Evolutionary conservation across 2,113 vertebrate species (phyloP).

Genomic region (Forbesichthys papilliferus): DNA sequence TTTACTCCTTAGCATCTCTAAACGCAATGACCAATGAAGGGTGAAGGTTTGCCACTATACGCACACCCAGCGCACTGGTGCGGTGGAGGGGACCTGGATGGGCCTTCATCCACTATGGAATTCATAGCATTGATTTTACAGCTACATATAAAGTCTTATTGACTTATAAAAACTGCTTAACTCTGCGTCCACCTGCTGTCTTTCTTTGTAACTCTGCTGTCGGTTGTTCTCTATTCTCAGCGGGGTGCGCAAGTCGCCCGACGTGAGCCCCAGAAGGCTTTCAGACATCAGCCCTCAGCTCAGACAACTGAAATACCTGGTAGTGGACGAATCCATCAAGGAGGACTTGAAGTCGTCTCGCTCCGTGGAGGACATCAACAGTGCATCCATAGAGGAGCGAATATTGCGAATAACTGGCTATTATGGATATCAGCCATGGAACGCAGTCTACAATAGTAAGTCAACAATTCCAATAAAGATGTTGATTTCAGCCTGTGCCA

Average conservation of each 20-base stretch:
- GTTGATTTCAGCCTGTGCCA: background rate
- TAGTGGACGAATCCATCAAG: conserved; percentile 92
- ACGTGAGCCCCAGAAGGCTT: conserved; percentile 92
- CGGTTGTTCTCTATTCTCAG: conserved; percentile 70
- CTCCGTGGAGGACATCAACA: conserved; percentile 91
- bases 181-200: background rate
- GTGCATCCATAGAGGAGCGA: conserved; percentile 90
- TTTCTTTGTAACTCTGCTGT: conserved; percentile 24
- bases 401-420: conserved; percentile 92
- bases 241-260: conserved; percentile 89
- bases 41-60: conserved; percentile 52
- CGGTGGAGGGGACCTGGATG: conserved; percentile 41
- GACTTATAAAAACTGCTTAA: conserved; percentile 5
- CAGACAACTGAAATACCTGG: conserved; percentile 92
- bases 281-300: conserved; percentile 97
- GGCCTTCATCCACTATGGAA: conserved; percentile 19
- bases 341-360: conserved; percentile 94
- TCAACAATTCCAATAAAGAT: background rate
- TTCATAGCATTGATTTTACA: conserved; percentile 21
- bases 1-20: conserved; percentile 14
- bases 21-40: conserved; percentile 63
- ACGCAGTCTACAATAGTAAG: conserved; percentile 88
- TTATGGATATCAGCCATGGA: conserved; percentile 96
- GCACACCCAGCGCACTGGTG: conserved; percentile 12
- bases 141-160: conserved; percentile 1